phyloP scores from a whole-genome alignment of 2,113 vertebrate species.

The Xiphophorus hellerii region DNA sequence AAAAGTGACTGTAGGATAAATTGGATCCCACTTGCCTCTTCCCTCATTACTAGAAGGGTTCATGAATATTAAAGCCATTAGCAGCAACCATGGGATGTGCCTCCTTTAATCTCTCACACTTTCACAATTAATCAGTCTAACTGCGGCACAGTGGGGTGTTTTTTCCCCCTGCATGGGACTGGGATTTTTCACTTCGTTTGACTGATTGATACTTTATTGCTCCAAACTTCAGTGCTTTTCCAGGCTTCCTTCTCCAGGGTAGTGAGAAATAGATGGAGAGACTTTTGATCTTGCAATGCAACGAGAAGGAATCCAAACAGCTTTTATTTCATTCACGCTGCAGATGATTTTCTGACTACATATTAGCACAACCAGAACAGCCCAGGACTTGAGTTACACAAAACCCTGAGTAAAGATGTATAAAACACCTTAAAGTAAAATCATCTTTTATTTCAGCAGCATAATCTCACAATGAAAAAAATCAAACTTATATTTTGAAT shows the following conservation, averaged over 20 bases:
- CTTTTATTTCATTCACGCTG: not conserved
- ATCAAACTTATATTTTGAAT: no score
- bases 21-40: conserved; percentile 66
- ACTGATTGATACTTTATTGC: conserved; percentile 51
- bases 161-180: not conserved
- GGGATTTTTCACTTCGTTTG: conserved; percentile 47
- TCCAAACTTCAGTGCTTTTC: conserved; percentile 5
- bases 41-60: conserved; percentile 50
- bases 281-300: conserved; percentile 18
- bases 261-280: not conserved
- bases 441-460: no score
- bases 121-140: conserved; percentile 76
- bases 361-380: no score
- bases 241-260: conserved; percentile 10
- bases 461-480: no score
- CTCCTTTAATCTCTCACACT: conserved; percentile 73
- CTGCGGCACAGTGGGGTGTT: conserved; percentile 67
- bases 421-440: no score
- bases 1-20: conserved; percentile 47
- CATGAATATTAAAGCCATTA: conserved; percentile 77
- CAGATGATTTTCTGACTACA: not conserved
- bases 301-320: not conserved
- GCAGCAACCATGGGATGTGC: conserved; percentile 54
- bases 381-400: no score
- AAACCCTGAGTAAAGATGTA: no score